Evolutionary conservation across 2,888 invertebrate species (phyloP).

Genomic region (Allygus modestus): DNA sequence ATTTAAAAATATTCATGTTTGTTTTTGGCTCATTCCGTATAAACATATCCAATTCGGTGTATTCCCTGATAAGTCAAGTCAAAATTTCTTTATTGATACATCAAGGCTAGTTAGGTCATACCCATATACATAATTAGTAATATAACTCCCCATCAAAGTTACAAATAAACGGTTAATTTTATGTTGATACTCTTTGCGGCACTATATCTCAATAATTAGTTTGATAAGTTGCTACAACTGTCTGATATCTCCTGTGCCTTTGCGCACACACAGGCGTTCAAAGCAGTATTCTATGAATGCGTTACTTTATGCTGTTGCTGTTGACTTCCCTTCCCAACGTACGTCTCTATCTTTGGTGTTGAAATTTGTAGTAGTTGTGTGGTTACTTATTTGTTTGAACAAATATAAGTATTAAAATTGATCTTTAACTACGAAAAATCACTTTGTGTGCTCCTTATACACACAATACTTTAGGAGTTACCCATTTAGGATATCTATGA

Average conservation of each 20-base stretch:
- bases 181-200: too few relatives aligned
- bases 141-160: too few relatives aligned
- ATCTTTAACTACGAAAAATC: background rate
- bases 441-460: background rate
- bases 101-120: too few relatives aligned
- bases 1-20: too few relatives aligned
- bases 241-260: background rate
- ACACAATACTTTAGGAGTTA: background rate
- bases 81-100: too few relatives aligned
- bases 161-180: too few relatives aligned
- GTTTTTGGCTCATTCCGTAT: too few relatives aligned
- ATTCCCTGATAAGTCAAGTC: too few relatives aligned
- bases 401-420: background rate
- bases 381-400: background rate
- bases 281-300: background rate
- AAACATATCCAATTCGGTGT: too few relatives aligned
- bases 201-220: too few relatives aligned
- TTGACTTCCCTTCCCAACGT: background rate
- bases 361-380: background rate
- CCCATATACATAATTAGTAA: too few relatives aligned
- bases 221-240: background rate
- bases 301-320: background rate
- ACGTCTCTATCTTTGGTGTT: background rate
- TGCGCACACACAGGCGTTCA: background rate
- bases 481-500: background rate